phyloP scores from a whole-genome alignment of 2,113 vertebrate genomes.

The Daboia siamensis region DNA sequence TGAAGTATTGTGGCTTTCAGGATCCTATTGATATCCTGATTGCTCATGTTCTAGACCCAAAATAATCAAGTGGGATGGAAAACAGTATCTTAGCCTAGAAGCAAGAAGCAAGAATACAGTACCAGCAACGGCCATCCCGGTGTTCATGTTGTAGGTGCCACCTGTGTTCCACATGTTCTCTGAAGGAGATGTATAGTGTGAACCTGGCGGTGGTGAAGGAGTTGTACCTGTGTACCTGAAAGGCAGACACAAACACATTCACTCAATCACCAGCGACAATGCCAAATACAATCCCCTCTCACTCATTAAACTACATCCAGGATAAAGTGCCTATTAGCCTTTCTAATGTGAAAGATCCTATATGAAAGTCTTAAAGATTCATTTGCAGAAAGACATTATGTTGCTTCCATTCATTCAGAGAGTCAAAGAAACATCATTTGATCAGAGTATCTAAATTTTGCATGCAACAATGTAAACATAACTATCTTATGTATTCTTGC shows the following conservation, averaged over 20 bases:
- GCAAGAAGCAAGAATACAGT: constrained; percentile 34
- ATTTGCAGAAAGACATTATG: not conserved
- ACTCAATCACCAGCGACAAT: not conserved
- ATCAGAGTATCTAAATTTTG: too few species aligned
- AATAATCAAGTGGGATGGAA: not conserved
- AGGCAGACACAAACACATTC: constrained; percentile 27
- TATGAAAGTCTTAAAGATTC: not conserved
- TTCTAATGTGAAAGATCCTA: not conserved
- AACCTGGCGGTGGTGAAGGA: constrained; percentile 87
- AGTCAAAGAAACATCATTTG: too few species aligned
- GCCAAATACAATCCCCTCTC: not conserved
- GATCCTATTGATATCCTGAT: not conserved
- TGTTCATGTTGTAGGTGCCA: constrained; percentile 82
- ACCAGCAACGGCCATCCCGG: constrained; percentile 87
- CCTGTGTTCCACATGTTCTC: constrained; percentile 94
- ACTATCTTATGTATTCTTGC: not conserved
- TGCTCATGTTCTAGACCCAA: not conserved
- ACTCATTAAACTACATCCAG: not conserved
- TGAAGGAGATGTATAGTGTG: constrained; percentile 90
- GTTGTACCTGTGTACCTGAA: constrained; percentile 86
- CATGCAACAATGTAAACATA: not conserved
- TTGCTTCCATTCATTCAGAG: too few species aligned
- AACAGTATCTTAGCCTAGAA: not conserved
- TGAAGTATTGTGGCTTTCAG: not conserved
- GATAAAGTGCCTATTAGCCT: not conserved